Base-by-base conservation (phyloP, 2,113 vertebrate genomes). In the Setophaga coronata region DNA sequence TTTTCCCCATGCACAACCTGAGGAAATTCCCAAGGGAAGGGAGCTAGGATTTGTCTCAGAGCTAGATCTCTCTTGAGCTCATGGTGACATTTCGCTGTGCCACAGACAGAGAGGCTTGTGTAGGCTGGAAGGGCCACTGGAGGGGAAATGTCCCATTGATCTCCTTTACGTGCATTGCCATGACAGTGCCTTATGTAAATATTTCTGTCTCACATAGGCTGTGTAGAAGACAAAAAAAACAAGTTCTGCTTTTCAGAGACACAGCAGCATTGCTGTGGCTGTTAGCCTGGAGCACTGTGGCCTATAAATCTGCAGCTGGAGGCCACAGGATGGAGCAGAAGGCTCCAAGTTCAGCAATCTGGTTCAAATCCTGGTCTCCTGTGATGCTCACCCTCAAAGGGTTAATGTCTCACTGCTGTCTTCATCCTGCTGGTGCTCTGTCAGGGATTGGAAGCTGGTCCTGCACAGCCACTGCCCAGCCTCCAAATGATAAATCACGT, bases 401-500 rank as follows among this genome's bases (percentile, higher is more conserved):
- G 92, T 96, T 96, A 96, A 94, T 40, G 38, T 6, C 18, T 81
- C 67, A 3, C n/a, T 2, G 9, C 80, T 92, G 40, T 61, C 85
- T 71, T 53, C 72, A 73, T 80, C 80, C 36, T 79, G 47, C 28
- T 58, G 82, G 16, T 73, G 80, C 51, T 92, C 82, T 93, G 83
- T 51, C 76, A 82, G 93, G 78, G 72, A 33, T 36, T 92, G 86
- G 94, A 89, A 92, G 62, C 79, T 58, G 38, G 88, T 79, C 73
- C 73, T 65, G 33, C 2, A 0, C 14, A 56, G 87, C 93, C 4
- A 2, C 69, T 67, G 86, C 81, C 88, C 86, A 90, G 42, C 93
- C 83, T 94, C 83, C 70, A 91, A 65, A 89, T 87, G 90, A 97
- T 96, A 95, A 96, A 97, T 97, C 90, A 86, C 1, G 56, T 95